phyloP scores from a whole-genome alignment of 2,797 vertebrate species.

The Hipposideros larvatus region DNA sequence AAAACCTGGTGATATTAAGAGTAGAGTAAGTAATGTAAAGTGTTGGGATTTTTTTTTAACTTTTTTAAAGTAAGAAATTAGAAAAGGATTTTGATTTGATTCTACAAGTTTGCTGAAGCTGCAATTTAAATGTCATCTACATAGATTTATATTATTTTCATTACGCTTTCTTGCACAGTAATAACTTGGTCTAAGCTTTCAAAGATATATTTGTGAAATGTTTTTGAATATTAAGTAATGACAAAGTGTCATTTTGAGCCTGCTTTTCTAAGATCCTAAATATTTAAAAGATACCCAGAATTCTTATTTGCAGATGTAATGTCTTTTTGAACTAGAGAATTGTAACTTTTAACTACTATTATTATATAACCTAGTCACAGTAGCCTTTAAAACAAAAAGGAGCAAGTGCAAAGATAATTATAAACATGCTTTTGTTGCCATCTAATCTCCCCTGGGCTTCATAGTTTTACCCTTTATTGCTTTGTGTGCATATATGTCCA shows the following conservation, averaged over 20 bases:
- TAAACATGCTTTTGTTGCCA: neutral
- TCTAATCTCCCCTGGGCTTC: neutral
- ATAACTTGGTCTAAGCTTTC: neutral
- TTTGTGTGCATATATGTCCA: neutral
- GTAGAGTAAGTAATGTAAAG: neutral
- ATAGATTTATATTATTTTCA: conserved; percentile 16
- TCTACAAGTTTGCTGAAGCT: conserved; percentile 13
- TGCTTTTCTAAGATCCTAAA: neutral
- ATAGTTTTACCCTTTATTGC: neutral
- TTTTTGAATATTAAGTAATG: conserved; percentile 14
- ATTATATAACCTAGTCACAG: neutral
- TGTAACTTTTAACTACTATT: neutral
- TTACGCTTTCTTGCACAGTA: neutral
- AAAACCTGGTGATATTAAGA: neutral
- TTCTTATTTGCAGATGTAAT: conserved; percentile 36
- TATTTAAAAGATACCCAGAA: neutral
- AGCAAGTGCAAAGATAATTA: neutral
- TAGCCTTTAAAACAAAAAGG: neutral
- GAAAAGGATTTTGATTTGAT: conserved; percentile 37
- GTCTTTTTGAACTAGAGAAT: neutral
- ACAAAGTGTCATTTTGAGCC: neutral
- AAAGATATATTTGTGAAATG: neutral
- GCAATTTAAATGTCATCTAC: conserved; percentile 2
- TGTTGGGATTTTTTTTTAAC: neutral
- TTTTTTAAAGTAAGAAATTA: conserved; percentile 29